phyloP scores from a whole-genome alignment of 2,888 invertebrate species.

The Chaetogeoica ovagalla region DNA sequence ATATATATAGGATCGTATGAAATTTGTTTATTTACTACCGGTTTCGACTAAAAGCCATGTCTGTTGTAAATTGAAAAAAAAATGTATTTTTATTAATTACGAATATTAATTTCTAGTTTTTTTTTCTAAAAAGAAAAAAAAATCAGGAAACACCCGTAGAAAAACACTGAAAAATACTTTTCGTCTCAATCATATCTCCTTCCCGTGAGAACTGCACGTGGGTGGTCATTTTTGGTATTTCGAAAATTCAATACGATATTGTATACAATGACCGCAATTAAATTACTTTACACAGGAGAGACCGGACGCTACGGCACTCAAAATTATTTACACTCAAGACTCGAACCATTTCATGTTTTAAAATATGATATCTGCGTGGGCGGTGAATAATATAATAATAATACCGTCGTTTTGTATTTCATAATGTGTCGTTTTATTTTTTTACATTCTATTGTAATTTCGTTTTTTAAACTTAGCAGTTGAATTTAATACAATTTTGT shows the following conservation, averaged over 20 bases:
- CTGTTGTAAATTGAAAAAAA: too few species aligned
- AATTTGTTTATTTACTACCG: too few species aligned
- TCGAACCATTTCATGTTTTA: neutral
- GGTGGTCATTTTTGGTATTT: conserved; percentile 1
- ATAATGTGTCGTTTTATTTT: neutral
- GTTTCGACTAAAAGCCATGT: too few species aligned
- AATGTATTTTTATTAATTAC: too few species aligned
- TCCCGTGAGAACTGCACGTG: neutral
- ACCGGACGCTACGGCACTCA: neutral
- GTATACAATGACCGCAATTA: neutral
- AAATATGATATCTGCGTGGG: neutral
- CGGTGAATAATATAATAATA: neutral
- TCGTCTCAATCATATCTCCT: neutral
- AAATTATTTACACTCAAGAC: conserved; percentile 11
- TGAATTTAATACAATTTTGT: too few species aligned
- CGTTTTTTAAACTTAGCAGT: neutral
- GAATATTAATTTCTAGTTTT: too few species aligned
- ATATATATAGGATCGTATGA: too few species aligned
- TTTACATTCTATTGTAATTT: neutral
- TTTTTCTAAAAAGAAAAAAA: neutral
- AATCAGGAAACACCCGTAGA: too few species aligned
- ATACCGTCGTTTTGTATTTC: neutral
- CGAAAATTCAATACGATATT: neutral
- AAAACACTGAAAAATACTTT: neutral
- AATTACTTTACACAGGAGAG: neutral